Percentiles rank a stretch among this genome's conserved stretches.
Conservation (phyloP, 1,140 invertebrate species). For the Pogonus chalceus region DNA sequence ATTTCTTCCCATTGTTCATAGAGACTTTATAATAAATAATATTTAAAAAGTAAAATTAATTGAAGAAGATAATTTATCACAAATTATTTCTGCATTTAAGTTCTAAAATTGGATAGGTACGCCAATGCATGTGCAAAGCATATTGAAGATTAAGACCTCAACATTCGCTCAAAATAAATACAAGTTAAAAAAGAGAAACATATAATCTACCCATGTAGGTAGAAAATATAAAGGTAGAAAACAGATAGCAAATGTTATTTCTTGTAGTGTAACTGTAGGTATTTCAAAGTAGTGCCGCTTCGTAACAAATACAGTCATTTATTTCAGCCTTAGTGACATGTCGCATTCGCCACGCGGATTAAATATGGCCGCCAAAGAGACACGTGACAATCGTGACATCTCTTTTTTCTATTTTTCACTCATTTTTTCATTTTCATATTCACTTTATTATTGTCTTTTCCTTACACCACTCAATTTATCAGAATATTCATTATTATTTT, state of each 20-base stretch:
- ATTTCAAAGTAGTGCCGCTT: background rate
- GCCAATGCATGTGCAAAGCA: background rate
- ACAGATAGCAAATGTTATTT: background rate
- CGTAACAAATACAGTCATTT: slow-evolving; percentile 4
- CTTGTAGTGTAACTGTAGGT: background rate
- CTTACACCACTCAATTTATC: no score
- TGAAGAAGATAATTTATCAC: background rate
- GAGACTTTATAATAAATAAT: background rate
- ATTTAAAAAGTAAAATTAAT: background rate
- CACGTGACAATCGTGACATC: no score
- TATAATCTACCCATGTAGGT: no score
- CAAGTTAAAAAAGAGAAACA: background rate
- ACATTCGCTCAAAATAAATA: background rate
- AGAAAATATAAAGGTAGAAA: background rate
- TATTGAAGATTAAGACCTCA: background rate
- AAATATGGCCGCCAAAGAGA: background rate
- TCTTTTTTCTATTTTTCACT: no score
- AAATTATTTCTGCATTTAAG: background rate
- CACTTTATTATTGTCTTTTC: no score
- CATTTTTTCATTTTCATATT: no score
- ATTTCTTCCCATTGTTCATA: background rate
- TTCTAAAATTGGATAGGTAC: background rate
- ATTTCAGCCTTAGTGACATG: slow-evolving; percentile 4
- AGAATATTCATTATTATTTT: no score
- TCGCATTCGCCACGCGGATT: background rate